Base-by-base conservation (phyloP, 2,113 vertebrate species). In the Brachypteracias leptosomus region DNA sequence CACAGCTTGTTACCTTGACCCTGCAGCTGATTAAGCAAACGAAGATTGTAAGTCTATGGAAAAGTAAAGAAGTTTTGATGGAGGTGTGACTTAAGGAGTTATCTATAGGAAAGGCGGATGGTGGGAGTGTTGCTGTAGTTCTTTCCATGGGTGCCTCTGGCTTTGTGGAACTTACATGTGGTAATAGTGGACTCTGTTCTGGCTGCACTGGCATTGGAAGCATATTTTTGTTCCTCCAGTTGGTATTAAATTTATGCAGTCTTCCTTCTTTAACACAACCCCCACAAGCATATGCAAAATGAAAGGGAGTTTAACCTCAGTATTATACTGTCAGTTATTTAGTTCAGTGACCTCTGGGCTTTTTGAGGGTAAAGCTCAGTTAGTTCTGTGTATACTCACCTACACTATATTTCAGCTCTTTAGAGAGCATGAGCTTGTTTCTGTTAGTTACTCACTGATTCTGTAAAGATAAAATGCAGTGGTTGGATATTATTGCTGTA, bases 201-300 rank as follows among this genome's bases (percentile, higher is more conserved):
- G 2, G 4, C 1, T 0, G 12, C 65, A 49, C 3, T 4, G 7
- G 10, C 72, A 75, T 1, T 14, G 20, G 6, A 76, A n/a, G 16
- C 47, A 74, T 1, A 29, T 6, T 7, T 85, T 18, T 31, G 6
- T 12, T 42, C 40, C 46, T 88, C 3, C 93, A 95, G 4, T 3
- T 28, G 3, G 38, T 49, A 33, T n/a, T 6, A 46, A 89, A 16
- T 16, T 11, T 20, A 11, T 93, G 58, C 35, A 4, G 25, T 52
- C 28, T 44, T 86, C 73, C 35, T 9, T 16, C 6, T 17, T 8
- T 5, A 46, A 79, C 72, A 33, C 25, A 68, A 67, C 63, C 51
- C 63, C 26, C 65, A 90, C 22, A 18, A 4, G 7, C 2, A 2
- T 21, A 44, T 24, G 25, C 59, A 82, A 73, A 85, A 71, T 18